A percentile compares a stretch with the other conserved stretches of the same genome.
Evolutionary conservation across 2,113 vertebrate genomes (phyloP).

Genomic region (Cynoglossus semilaevis): DNA sequence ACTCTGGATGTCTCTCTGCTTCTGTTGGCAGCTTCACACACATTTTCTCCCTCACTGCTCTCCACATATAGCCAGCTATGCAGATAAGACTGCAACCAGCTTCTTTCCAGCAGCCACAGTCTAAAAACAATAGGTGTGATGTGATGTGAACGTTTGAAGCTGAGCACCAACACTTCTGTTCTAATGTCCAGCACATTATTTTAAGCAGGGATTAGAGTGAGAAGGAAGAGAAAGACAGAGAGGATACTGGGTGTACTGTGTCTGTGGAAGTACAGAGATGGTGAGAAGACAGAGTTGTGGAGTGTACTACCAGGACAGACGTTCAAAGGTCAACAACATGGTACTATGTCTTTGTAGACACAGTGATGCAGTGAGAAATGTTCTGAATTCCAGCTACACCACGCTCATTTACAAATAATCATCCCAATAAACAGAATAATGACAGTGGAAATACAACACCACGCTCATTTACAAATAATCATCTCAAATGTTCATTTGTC

Average conservation of each 20-base stretch:
- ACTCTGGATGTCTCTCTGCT: conserved; percentile 43
- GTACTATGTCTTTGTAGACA: no score
- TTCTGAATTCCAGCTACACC: no score
- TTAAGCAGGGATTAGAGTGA: conserved; percentile 6
- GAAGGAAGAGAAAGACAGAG: conserved; percentile 3
- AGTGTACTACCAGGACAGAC: no score
- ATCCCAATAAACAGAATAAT: no score
- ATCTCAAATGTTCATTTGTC: no score
- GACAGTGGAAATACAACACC: no score
- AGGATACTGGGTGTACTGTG: not conserved
- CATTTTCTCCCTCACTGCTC: conserved; percentile 42
- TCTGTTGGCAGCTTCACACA: conserved; percentile 57
- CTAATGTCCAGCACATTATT: not conserved
- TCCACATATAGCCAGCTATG: conserved; percentile 66
- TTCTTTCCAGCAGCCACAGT: conserved; percentile 30
- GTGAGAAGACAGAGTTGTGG: no score
- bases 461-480: no score
- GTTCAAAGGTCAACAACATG: no score
- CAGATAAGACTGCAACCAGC: conserved; percentile 22
- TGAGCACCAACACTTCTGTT: conserved; percentile 1
- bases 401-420: no score
- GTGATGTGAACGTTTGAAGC: conserved; percentile 21
- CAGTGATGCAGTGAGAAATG: no score
- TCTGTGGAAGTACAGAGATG: not conserved
- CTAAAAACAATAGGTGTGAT: conserved; percentile 20